Evolutionary conservation across 1,140 invertebrate species (phyloP).

Genomic region (Nasonia giraulti): DNA sequence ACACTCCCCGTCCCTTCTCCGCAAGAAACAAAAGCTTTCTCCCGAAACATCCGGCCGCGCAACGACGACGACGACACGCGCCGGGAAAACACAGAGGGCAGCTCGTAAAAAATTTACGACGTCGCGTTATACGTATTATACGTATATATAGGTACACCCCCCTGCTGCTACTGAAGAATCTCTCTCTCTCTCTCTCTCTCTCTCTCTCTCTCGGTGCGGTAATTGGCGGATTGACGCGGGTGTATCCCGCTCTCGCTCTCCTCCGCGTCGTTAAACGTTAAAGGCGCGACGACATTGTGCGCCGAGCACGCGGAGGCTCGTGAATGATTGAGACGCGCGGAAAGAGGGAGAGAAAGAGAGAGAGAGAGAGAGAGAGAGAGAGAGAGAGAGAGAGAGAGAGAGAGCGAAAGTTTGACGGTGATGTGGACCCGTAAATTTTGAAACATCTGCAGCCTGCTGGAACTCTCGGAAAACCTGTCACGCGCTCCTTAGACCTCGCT

Average conservation of each 20-base stretch:
- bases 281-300: conserved; percentile 39
- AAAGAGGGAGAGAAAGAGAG: neutral
- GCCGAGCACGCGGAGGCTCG: neutral
- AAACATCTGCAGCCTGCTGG: conserved; percentile 15
- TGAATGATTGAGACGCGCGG: conserved; percentile 39
- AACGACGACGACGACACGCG: too few species aligned
- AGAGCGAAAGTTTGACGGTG: conserved; percentile 9
- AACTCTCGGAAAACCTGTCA: conserved; percentile 5
- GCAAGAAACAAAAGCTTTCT: neutral
- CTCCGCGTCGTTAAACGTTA: conserved; percentile 39
- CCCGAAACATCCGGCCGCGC: neutral
- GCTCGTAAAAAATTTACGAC: neutral
- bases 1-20: too few species aligned
- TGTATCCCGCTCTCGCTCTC: neutral
- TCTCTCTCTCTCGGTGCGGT: neutral
- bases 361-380: neutral
- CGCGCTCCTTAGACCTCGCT: neutral
- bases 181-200: neutral
- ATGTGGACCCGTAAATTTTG: conserved; percentile 34
- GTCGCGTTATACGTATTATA: neutral
- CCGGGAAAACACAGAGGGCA: neutral
- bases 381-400: too few species aligned
- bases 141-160: neutral
- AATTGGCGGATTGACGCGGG: conserved; percentile 38
- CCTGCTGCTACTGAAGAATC: neutral